Evolutionary conservation across 2,113 vertebrate genomes (phyloP), one percentile per base, ranked within the genome.

Genomic region (Empidonax traillii): DNA sequence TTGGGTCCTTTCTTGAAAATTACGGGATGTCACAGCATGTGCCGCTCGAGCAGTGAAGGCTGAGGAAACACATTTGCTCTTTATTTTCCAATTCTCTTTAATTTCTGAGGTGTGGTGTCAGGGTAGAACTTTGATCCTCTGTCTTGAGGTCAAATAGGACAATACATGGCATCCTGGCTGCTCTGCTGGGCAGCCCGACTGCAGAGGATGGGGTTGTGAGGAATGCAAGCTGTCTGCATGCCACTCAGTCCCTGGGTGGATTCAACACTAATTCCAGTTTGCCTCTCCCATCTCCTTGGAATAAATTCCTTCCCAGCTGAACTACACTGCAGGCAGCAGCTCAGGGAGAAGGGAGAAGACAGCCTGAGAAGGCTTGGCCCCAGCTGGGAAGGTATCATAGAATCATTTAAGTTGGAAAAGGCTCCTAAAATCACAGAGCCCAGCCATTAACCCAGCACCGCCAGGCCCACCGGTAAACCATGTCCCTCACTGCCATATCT

Each of bases 211-310:
- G 55, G 52, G 28, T n/a, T 88, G 62, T 1, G 11, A 68, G 86
- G 80, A 97, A 92, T 92, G 69, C 66, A 90, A 93, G 69, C 75
- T 78, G 39, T 47, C 87, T 78, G 53, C 81, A 44, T 89, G 59
- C 80, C 66, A 23, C 58, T 73, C 85, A 8, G 30, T 61, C 73
- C 56, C 59, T 41, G 68, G 22, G 43, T 93, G 84, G 87, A 73
- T 96, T 90, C 69, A 85, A 75, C 37, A 30, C 23, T 56, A 87
- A 88, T 93, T 93, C 88, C 71, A 59, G 4, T 44, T 80, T 52
- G 62, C 59, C 55, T 94, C 74, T 82, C 74, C 77, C 77, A 78
- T n/a, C 47, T 72, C 39, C 66, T 69, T 82, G 72, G 66, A 78
- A 85, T 56, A 93, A 81, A 89, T 68, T 67, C 94, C 61, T 65